Evolutionary conservation across 2,888 invertebrate species (phyloP).

Genomic region (Drosophila meridionalis): DNA sequence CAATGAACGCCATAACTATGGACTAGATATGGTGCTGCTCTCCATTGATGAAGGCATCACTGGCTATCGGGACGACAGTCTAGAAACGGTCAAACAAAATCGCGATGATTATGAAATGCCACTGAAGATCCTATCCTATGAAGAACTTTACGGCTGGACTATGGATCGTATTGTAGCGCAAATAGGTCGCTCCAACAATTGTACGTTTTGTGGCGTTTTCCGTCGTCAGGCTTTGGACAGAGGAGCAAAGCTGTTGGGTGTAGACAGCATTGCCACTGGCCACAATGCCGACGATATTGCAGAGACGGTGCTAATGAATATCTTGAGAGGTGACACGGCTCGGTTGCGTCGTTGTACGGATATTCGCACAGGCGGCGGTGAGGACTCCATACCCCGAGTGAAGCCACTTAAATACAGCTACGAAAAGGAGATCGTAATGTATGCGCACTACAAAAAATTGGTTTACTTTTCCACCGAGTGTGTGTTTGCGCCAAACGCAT

Average conservation of each 20-base stretch:
- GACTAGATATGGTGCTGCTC: conserved; percentile 93
- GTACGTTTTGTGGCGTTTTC: conserved; percentile 98
- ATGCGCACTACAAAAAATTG: conserved; percentile 97
- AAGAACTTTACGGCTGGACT: conserved; percentile 99
- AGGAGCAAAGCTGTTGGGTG: conserved; percentile 94
- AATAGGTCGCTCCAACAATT: conserved; percentile 96
- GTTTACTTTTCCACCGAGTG: conserved; percentile 99
- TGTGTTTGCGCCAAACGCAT: conserved; percentile 99
- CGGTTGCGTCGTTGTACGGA: conserved; percentile 96
- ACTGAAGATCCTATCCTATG: conserved; percentile 97
- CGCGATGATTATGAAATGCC: conserved; percentile 96
- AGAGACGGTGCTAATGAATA: conserved; percentile 99
- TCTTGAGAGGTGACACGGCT: conserved; percentile 98
- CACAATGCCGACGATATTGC: conserved; percentile 99
- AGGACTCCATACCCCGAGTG: conserved; percentile 94
- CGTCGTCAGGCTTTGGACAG: conserved; percentile 97
- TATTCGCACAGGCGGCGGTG: conserved; percentile 92
- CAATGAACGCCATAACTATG: conserved; percentile 96
- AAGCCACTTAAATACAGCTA: conserved; percentile 99
- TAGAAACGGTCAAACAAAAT: conserved; percentile 98
- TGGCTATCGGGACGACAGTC: conserved; percentile 97
- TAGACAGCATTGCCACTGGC: conserved; percentile 97
- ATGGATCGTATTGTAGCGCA: conserved; percentile 98
- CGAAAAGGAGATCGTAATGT: conserved; percentile 99
- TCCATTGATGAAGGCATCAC: conserved; percentile 99